phyloP scores from a whole-genome alignment of 2,888 invertebrate genomes.

The Melanostoma mellinum region DNA sequence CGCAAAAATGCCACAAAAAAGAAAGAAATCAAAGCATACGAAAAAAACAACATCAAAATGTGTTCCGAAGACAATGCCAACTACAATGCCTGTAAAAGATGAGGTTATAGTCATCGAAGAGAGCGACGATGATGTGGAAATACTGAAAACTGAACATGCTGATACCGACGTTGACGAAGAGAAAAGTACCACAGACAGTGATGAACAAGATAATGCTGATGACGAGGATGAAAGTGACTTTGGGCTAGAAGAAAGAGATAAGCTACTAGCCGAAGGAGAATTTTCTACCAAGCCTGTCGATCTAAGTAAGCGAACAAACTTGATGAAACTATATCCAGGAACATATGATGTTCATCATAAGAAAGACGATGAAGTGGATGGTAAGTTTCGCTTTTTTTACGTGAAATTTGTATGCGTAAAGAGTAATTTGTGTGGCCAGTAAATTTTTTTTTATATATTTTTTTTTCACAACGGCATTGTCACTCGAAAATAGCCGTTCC shows the following conservation, averaged over 20 bases:
- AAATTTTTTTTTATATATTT: too few relatives aligned
- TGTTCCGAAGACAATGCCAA: background rate
- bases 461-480: too few relatives aligned
- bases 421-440: too few relatives aligned
- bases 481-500: too few relatives aligned
- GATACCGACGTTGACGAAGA: slow-evolving; percentile 39
- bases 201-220: slow-evolving; percentile 77
- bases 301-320: slow-evolving; percentile 82
- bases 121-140: slow-evolving; percentile 57
- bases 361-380: slow-evolving; percentile 84
- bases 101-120: slow-evolving; percentile 67
- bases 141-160: slow-evolving; percentile 31
- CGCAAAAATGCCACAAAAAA: slow-evolving; percentile 58
- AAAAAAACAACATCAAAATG: slow-evolving; percentile 42
- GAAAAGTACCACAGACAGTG: slow-evolving; percentile 9
- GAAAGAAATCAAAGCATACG: slow-evolving; percentile 25
- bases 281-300: slow-evolving; percentile 19
- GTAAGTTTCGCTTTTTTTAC: slow-evolving; percentile 83
- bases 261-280: slow-evolving; percentile 79
- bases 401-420: too few relatives aligned
- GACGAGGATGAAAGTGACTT: slow-evolving; percentile 44
- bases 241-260: slow-evolving; percentile 63
- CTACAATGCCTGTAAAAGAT: slow-evolving; percentile 9
- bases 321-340: slow-evolving; percentile 83
- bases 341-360: slow-evolving; percentile 61